Evolutionary conservation across 2,888 invertebrate genomes (phyloP).

Genomic region (Linyphia triangularis): DNA sequence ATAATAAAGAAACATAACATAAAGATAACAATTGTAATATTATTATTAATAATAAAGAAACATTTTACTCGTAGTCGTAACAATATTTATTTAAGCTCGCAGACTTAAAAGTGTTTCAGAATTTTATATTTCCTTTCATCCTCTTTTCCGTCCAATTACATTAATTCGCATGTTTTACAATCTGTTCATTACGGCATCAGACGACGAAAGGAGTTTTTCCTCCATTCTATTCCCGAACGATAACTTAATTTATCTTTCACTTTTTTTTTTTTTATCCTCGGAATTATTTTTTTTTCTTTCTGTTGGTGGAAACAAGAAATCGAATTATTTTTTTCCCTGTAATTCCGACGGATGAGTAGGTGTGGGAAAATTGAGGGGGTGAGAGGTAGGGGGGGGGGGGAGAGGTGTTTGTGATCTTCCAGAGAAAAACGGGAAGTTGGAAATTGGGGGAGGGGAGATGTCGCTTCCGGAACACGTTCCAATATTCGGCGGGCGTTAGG

Average conservation of each 20-base stretch:
- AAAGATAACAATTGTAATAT: not conserved
- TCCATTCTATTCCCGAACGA: not conserved
- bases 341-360: no score
- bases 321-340: not conserved
- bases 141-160: not conserved
- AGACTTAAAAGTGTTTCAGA: not conserved
- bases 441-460: not conserved
- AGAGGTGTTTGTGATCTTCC: not conserved
- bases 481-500: slow-evolving; percentile 31
- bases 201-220: not conserved
- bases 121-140: not conserved
- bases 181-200: not conserved
- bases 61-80: not conserved
- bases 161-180: not conserved
- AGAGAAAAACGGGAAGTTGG: not conserved
- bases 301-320: not conserved
- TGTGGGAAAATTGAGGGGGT: not conserved
- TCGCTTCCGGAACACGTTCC: slow-evolving; percentile 15
- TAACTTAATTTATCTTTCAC: not conserved
- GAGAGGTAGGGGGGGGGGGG: not conserved
- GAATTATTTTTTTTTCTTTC: not conserved
- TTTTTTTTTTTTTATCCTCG: not conserved
- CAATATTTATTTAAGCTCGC: not conserved
- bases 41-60: not conserved
- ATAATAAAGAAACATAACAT: not conserved